Base-by-base conservation (phyloP, 2,888 invertebrate species). In the Eupeodes latifasciatus region DNA sequence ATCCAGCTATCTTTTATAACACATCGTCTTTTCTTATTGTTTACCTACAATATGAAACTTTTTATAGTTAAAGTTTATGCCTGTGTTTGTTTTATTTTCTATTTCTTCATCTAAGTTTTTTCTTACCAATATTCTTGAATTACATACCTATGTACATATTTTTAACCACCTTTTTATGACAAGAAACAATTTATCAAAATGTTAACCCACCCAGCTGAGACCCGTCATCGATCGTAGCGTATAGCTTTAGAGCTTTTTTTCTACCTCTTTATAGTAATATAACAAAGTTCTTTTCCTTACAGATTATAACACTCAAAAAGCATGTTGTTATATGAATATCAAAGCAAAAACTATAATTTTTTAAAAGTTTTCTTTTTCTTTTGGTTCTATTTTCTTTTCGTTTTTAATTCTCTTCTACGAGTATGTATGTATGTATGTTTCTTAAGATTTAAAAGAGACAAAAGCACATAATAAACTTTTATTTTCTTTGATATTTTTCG, bases 381-480 rank as follows among this genome's bases (percentile, higher is more conserved):
- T 57, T 57, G 0, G 2, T 14, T 78, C 61, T 55, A 49, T 51
- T 62, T 72, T 78, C 40, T 82, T 82, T 83, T 69, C 64, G 11
- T 57, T 57, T 57, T 36, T 79, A 19, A 78, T 81, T 44, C 49
- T 49, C 44, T 71, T 72, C 75, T 84, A n/a, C n/a, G n/a, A n/a
- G n/a, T n/a, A n/a, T n/a, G n/a, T n/a, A 71, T 75, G 27, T 27
- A 27, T 27, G 3, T 64, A n/a, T 71, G 53, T 78, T 75, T 69
- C 27, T 55, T 10, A 9, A 66, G 66, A 66, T 47, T 10, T 27
- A 66, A 40, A 40, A 47, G 47, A 82, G 67, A 55, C 74, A 67
- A 53, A 47, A 66, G 51, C 62, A 84, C 57, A 61, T 64, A 85
- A 88, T 64, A 85, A 88, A 81, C 88, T 88, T 88, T 88, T 81